Percentiles rank a stretch among this genome's conserved stretches.
phyloP scores from a whole-genome alignment of 1,140 invertebrate species.

The Bombus superbus region DNA sequence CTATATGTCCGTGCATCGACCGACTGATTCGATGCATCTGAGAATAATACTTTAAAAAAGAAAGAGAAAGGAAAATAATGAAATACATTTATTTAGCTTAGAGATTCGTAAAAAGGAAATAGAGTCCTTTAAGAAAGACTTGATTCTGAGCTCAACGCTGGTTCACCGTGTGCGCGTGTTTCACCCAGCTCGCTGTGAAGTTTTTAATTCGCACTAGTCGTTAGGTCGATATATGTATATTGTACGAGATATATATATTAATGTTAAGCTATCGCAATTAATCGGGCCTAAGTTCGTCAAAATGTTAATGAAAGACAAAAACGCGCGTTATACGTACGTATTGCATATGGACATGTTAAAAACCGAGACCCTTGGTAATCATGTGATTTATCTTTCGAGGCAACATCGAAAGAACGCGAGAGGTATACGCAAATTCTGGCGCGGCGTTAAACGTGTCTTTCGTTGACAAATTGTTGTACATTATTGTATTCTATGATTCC shows the following conservation, averaged over 20 bases:
- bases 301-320: constrained; percentile 46
- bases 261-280: constrained; percentile 52
- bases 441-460: constrained; percentile 19
- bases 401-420: background rate
- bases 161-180: constrained; percentile 59
- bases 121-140: constrained; percentile 5
- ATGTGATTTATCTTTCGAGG: background rate
- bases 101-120: background rate
- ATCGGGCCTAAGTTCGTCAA: constrained; percentile 58
- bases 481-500: constrained; percentile 28
- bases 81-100: constrained; percentile 1
- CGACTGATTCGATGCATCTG: background rate
- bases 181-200: constrained; percentile 52
- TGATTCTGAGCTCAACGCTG: constrained; percentile 45
- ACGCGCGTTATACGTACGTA: background rate
- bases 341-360: background rate
- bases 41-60: background rate
- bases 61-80: background rate
- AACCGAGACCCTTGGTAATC: background rate
- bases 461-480: constrained; percentile 16
- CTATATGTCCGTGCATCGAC: constrained; percentile 8
- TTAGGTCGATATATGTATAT: constrained; percentile 52
- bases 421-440: background rate
- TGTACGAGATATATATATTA: constrained; percentile 36
- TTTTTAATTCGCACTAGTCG: constrained; percentile 58